Evolutionary conservation across 1,140 invertebrate species (phyloP).

Genomic region (Diorhabda elongata): DNA sequence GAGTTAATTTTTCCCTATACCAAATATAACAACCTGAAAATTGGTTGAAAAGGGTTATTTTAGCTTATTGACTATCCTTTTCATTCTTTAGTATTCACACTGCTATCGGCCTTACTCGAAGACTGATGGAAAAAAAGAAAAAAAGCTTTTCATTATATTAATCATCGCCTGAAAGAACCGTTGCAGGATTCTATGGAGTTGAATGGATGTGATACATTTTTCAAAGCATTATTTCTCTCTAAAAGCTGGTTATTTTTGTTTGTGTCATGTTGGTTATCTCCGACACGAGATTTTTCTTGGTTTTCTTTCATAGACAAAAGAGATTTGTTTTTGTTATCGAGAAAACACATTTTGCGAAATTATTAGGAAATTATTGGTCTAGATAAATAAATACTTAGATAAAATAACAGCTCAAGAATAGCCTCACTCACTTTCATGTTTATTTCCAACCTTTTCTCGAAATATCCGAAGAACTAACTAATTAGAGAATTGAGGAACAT

Average conservation of each 20-base stretch:
- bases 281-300: neutral
- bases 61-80: too few relatives aligned
- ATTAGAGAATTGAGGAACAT: too few relatives aligned
- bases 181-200: conserved; percentile 6
- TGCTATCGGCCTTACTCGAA: neutral
- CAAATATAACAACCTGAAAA: too few relatives aligned
- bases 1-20: too few relatives aligned
- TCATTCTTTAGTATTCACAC: neutral
- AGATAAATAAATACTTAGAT: too few relatives aligned
- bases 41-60: too few relatives aligned
- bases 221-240: conserved; percentile 7
- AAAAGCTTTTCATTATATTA: conserved; percentile 9
- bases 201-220: conserved; percentile 14
- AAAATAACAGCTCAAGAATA: too few relatives aligned
- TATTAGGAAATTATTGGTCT: neutral
- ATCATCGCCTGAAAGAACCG: conserved; percentile 7
- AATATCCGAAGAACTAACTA: too few relatives aligned
- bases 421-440: too few relatives aligned
- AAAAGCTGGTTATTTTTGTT: conserved; percentile 13
- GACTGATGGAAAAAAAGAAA: conserved; percentile 5
- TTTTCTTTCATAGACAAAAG: conserved; percentile 1
- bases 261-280: conserved; percentile 5
- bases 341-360: neutral
- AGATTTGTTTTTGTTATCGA: conserved; percentile 1
- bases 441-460: too few relatives aligned